phyloP scores from a whole-genome alignment of 2,113 vertebrate species.

The Trochalopteron elliotii region DNA sequence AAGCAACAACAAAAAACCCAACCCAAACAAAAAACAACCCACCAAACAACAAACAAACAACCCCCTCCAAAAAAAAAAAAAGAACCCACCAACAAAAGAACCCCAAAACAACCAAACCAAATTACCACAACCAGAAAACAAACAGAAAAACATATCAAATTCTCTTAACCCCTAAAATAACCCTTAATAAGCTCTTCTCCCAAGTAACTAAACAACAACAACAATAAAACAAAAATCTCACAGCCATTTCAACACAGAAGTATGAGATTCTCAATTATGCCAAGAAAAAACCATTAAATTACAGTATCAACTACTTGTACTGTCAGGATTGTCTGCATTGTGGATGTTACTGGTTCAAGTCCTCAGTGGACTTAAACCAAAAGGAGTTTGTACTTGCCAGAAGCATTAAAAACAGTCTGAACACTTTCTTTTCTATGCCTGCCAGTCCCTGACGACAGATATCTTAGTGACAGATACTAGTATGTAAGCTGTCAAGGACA shows the following conservation, averaged over 20 bases:
- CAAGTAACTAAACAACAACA: neutral
- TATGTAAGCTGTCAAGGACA: neutral
- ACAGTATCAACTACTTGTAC: neutral
- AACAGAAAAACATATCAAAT: neutral
- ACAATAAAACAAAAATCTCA: neutral
- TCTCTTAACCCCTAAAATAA: accelerated
- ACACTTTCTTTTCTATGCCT: neutral
- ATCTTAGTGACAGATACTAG: neutral
- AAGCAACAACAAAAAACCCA: neutral
- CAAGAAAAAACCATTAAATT: neutral
- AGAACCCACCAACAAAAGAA: no score
- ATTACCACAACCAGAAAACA: neutral
- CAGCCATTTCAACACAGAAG: neutral
- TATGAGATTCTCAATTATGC: neutral
- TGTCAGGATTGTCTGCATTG: neutral
- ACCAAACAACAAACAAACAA: neutral
- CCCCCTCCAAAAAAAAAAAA: neutral
- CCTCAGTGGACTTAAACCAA: neutral
- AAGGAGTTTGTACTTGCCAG: neutral
- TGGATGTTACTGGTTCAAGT: neutral
- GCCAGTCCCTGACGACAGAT: neutral
- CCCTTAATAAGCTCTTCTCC: accelerated
- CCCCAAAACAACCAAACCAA: neutral
- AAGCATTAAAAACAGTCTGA: neutral
- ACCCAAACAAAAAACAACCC: neutral